A percentile compares a stretch with the other conserved stretches of the same genome.
Conservation (phyloP, 2,888 invertebrate genomes). For the Acleris literana region DNA sequence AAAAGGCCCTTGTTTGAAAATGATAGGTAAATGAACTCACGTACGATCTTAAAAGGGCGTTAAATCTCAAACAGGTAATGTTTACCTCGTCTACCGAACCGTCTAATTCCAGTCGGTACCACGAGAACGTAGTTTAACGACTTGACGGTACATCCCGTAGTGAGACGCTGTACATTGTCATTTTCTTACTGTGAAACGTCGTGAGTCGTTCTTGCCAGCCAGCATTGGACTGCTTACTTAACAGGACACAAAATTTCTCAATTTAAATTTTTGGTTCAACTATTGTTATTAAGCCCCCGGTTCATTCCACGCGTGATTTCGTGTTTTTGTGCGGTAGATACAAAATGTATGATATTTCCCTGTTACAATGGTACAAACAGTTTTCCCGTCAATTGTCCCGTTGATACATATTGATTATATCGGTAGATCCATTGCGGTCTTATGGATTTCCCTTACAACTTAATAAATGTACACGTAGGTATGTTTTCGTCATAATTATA, state of each 20-base stretch:
- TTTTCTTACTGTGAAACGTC: conserved; percentile 1
- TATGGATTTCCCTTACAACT: not conserved
- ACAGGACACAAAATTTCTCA: too few relatives aligned
- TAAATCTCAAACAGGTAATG: conserved; percentile 36
- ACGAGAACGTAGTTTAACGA: conserved; percentile 10
- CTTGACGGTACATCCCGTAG: not conserved
- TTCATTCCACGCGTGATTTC: conserved; percentile 19
- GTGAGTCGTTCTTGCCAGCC: not conserved
- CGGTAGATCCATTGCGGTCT: not conserved
- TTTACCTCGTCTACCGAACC: conserved; percentile 37
- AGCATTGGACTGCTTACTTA: conserved; percentile 2
- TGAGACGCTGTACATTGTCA: conserved; percentile 18
- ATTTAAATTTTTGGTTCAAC: not conserved
- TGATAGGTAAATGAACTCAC: conserved; percentile 37
- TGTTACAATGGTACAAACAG: conserved; percentile 17
- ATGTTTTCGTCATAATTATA: too few relatives aligned
- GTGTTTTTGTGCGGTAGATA: conserved; percentile 29
- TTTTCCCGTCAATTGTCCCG: conserved; percentile 9
- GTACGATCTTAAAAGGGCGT: conserved; percentile 32
- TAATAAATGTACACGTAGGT: too few relatives aligned
- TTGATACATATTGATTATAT: not conserved
- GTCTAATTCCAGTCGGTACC: conserved; percentile 33
- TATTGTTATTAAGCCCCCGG: conserved; percentile 14
- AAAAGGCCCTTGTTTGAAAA: conserved; percentile 23
- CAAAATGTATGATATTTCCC: conserved; percentile 26